A percentile compares a stretch with the other conserved stretches of the same genome.
phyloP scores from a whole-genome alignment of 2,888 invertebrate species.

The Petrolisthes manimaculis region DNA sequence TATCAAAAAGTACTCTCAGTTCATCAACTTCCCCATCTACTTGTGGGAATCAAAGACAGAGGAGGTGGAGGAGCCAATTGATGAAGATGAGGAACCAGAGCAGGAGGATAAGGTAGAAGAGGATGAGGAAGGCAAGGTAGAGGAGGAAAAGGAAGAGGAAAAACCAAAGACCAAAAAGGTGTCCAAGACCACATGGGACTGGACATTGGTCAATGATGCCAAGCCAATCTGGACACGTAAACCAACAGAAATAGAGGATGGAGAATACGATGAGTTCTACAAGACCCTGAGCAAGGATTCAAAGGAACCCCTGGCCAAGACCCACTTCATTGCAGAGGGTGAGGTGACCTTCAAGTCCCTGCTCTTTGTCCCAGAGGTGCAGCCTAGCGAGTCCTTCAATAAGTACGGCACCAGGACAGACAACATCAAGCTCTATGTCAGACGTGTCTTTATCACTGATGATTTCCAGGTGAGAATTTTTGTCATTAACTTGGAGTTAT shows the following conservation, averaged over 20 bases:
- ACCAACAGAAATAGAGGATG: constrained; percentile 84
- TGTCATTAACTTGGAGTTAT: neutral
- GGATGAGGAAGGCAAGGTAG: constrained; percentile 70
- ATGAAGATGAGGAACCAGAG: constrained; percentile 73
- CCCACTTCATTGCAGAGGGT: constrained; percentile 98
- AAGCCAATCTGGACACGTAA: constrained; percentile 99
- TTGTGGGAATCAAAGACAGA: constrained; percentile 87
- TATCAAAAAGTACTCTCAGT: constrained; percentile 98
- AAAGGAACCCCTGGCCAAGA: constrained; percentile 85
- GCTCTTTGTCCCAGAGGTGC: constrained; percentile 90
- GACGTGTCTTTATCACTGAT: constrained; percentile 98
- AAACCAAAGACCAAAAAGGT: constrained; percentile 88
- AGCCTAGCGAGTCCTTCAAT: constrained; percentile 94
- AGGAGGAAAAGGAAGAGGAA: constrained; percentile 74
- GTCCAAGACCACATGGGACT: constrained; percentile 97
- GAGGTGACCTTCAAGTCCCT: constrained; percentile 99
- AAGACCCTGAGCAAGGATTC: constrained; percentile 92
- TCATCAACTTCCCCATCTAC: constrained; percentile 98
- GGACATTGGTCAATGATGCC: constrained; percentile 94
- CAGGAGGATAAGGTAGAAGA: constrained; percentile 72
- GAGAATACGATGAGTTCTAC: constrained; percentile 96
- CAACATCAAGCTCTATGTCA: constrained; percentile 96
- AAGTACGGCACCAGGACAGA: constrained; percentile 94
- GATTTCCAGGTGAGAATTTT: constrained; percentile 81
- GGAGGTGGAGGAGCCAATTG: constrained; percentile 80